Conservation (phyloP, 2,113 vertebrate genomes). For the Tamias sibiricus region DNA sequence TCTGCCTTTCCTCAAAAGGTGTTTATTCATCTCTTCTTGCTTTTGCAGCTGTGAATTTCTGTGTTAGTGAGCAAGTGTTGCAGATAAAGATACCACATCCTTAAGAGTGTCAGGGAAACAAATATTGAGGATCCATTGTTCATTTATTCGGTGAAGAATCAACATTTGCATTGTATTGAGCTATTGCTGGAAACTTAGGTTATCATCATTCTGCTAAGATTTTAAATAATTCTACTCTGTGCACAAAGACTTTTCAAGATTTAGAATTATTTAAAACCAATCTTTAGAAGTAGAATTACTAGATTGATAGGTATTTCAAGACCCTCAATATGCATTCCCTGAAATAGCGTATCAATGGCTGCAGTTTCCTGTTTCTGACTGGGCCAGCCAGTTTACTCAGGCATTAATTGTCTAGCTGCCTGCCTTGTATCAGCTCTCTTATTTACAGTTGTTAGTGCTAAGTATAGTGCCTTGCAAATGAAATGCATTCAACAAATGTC, state of each 20-base stretch:
- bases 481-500: constrained; percentile 21
- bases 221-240: background rate
- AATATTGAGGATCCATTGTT: background rate
- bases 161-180: background rate
- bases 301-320: background rate
- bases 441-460: constrained; percentile 18
- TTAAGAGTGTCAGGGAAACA: background rate
- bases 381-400: background rate
- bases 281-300: background rate
- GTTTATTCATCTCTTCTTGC: background rate
- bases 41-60: background rate
- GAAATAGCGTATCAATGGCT: background rate
- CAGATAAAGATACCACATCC: background rate
- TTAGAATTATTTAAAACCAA: background rate
- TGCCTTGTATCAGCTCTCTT: background rate
- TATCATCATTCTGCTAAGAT: background rate
- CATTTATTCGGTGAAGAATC: background rate
- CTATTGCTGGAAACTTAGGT: background rate
- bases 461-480: background rate
- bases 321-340: background rate
- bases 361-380: background rate
- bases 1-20: background rate
- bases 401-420: constrained; percentile 8
- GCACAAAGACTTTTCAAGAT: background rate
- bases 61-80: background rate